Evolutionary conservation across 2,113 vertebrate genomes (phyloP).

Genomic region (Micronisus gabar): DNA sequence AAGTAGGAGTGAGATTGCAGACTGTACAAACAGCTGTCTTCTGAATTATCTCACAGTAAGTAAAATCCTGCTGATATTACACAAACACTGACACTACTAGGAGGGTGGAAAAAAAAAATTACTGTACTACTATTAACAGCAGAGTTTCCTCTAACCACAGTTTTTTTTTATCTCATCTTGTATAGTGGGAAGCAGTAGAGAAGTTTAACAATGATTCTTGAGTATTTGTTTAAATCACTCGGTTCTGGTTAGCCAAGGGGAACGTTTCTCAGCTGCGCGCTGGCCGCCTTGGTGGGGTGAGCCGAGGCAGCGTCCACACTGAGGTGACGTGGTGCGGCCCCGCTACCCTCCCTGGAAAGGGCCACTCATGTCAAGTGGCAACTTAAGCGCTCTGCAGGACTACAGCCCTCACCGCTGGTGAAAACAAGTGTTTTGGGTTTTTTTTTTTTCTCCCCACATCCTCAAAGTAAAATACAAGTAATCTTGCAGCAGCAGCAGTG

Average conservation of each 20-base stretch:
- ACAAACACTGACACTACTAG: neutral
- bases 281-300: rapidly evolving
- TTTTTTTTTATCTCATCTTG: neutral
- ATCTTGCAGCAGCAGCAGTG: neutral
- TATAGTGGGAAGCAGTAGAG: neutral
- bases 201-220: neutral
- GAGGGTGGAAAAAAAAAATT: neutral
- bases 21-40: neutral
- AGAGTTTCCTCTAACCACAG: neutral
- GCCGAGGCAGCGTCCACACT: rapidly evolving
- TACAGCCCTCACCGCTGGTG: neutral
- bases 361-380: rapidly evolving
- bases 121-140: neutral
- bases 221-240: neutral
- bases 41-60: neutral
- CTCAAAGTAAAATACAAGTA: neutral
- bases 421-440: neutral
- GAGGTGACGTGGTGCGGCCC: rapidly evolving
- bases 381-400: neutral
- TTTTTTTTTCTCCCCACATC: rapidly evolving
- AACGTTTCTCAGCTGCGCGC: rapidly evolving
- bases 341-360: neutral
- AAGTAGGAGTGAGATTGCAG: neutral
- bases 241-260: neutral
- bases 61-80: neutral